Percentiles rank a stretch among this genome's conserved stretches.
phyloP scores from a whole-genome alignment of 2,888 invertebrate species.

The Calameuta filiformis region DNA sequence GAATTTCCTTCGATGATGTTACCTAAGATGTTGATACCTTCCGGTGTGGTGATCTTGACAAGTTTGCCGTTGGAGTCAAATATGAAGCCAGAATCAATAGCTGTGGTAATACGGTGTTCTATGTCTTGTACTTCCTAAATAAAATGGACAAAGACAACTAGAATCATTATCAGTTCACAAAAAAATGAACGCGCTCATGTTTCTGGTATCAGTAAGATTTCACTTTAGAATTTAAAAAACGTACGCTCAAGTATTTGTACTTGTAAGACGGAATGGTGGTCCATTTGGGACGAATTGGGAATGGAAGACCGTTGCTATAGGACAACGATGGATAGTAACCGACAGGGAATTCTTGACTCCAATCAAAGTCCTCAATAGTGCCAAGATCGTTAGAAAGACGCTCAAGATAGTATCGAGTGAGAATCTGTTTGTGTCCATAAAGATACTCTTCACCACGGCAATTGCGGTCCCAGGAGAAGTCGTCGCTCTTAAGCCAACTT shows the following conservation, averaged over 20 bases:
- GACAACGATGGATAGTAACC: conserved; percentile 72
- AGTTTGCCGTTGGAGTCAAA: conserved; percentile 44
- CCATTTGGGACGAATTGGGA: conserved; percentile 66
- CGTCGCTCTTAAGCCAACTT: conserved; percentile 72
- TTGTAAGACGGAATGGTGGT: conserved; percentile 46
- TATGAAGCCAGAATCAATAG: conserved; percentile 45
- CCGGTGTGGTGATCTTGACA: conserved; percentile 46
- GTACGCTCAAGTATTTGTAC: conserved; percentile 41
- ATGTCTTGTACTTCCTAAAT: conserved; percentile 20
- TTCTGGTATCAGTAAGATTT: not conserved
- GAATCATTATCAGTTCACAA: conserved; percentile 7
- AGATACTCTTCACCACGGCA: conserved; percentile 68
- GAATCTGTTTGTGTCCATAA: conserved; percentile 66
- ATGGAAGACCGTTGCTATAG: conserved; percentile 70
- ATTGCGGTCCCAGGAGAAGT: conserved; percentile 61
- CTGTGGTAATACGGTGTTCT: conserved; percentile 34
- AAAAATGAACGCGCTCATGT: not conserved
- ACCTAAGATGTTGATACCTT: conserved; percentile 59
- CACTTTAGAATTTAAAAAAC: conserved; percentile 7
- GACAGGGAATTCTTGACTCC: conserved; percentile 64
- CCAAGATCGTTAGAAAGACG: conserved; percentile 69
- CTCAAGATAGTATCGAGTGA: conserved; percentile 69
- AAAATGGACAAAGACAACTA: conserved; percentile 11
- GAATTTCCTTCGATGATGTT: conserved; percentile 59
- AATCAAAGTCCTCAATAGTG: conserved; percentile 66